These are phyloP conservation scores for Megalurothrips usitatus DNA, from an alignment of 2,888 invertebrate species.

Conservation along the genomic window DNA sequence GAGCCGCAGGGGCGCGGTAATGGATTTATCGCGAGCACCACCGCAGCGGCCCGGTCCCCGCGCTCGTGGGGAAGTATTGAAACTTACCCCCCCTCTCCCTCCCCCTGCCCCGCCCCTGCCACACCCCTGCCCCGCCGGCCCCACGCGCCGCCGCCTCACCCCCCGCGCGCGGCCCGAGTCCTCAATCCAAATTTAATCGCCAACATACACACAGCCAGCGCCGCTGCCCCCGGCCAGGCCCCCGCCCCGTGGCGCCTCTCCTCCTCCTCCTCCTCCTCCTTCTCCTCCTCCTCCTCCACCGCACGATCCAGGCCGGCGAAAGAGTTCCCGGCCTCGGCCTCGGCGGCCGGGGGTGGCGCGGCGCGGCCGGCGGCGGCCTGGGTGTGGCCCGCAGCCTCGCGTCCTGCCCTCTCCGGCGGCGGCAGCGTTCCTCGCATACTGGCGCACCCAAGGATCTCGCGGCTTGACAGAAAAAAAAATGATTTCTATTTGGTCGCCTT, in stretches of 20 bases:
- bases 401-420: too few species aligned
- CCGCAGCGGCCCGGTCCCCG: neutral
- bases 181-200: constrained; percentile 5
- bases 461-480: too few species aligned
- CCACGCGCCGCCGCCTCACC: neutral
- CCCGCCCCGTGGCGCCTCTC: neutral
- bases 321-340: too few species aligned
- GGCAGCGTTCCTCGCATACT: too few species aligned
- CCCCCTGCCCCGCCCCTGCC: neutral
- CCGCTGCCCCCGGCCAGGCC: neutral
- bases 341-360: too few species aligned
- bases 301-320: neutral
- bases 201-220: neutral
- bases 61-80: neutral
- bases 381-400: neutral
- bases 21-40: neutral
- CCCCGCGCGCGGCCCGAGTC: neutral
- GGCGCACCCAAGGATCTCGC: too few species aligned
- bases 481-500: too few species aligned
- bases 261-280: too few species aligned
- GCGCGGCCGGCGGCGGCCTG: neutral
- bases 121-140: neutral
- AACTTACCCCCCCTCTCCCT: neutral
- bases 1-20: neutral
- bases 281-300: too few species aligned